Conservation (phyloP, 2,797 vertebrate species). For the Poeciliopsis gracilis region DNA sequence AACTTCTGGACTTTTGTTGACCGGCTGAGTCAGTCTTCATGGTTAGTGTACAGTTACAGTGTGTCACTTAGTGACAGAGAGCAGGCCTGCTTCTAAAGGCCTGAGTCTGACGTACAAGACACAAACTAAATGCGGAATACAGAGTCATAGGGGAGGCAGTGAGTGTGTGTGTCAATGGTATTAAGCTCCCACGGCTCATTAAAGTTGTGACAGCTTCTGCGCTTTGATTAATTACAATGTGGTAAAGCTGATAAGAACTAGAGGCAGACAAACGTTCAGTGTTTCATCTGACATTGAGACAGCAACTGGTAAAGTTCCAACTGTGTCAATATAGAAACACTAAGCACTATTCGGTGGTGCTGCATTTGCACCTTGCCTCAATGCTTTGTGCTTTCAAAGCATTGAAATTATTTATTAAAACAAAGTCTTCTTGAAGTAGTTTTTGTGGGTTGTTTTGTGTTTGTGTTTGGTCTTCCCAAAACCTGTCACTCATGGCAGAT, state of each 20-base stretch:
- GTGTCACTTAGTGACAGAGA: constrained; percentile 70
- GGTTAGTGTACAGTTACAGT: constrained; percentile 64
- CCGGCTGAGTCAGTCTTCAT: constrained; percentile 62
- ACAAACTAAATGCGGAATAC: constrained; percentile 33
- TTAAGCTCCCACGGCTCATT: constrained; percentile 61
- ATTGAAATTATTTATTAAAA: neutral
- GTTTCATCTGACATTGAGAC: constrained; percentile 29
- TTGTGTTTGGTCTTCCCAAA: neutral
- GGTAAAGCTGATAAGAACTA: constrained; percentile 31
- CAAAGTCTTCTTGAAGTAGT: neutral
- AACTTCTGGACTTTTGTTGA: constrained; percentile 15
- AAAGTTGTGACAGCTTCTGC: constrained; percentile 59
- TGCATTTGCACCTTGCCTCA: neutral
- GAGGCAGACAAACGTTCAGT: constrained; percentile 45
- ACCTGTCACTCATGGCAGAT: neutral
- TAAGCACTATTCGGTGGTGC: neutral
- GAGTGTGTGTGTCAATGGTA: constrained; percentile 51
- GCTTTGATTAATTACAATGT: constrained; percentile 61
- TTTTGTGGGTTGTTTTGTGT: neutral
- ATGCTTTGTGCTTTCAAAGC: too few relatives aligned
- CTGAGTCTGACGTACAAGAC: constrained; percentile 51
- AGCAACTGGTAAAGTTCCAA: constrained; percentile 32
- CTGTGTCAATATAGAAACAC: neutral
- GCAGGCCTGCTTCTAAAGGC: constrained; percentile 68
- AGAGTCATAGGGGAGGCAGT: constrained; percentile 13